phyloP scores from a whole-genome alignment of 2,113 vertebrate genomes.

The Terrapene triunguis region DNA sequence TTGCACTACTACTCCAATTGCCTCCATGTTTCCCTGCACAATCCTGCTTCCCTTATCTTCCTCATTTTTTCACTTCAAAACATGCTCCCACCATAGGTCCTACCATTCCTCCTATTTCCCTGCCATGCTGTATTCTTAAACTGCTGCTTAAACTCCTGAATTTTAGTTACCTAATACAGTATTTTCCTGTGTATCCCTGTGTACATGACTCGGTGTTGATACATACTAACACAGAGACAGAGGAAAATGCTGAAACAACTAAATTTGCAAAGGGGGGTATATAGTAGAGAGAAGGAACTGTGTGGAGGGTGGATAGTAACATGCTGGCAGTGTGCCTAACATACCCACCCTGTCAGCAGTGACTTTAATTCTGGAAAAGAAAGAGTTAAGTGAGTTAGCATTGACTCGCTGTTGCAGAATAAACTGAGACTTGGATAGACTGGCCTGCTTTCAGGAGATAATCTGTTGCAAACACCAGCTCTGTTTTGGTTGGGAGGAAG shows the following conservation, averaged over 20 bases:
- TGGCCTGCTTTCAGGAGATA: not conserved
- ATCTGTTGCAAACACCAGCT: not conserved
- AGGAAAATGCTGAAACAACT: no score
- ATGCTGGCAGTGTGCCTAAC: not conserved
- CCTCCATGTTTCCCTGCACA: not conserved
- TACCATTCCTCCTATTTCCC: not conserved
- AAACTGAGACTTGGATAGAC: not conserved
- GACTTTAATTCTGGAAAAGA: not conserved
- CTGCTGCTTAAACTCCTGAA: not conserved
- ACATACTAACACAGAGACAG: not conserved
- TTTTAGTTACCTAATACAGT: no score
- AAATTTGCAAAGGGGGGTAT: no score
- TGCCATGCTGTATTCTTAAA: accelerated
- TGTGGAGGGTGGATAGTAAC: accelerated
- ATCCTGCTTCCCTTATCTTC: not conserved
- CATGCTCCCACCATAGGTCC: not conserved
- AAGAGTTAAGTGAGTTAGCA: accelerated
- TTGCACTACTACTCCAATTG: not conserved
- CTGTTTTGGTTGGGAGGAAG: not conserved
- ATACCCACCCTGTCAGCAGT: not conserved
- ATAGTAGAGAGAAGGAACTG: accelerated
- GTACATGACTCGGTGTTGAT: not conserved
- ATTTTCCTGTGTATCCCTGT: accelerated
- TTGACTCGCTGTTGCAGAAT: not conserved
- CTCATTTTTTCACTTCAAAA: not conserved